Evolutionary conservation across 2,888 invertebrate genomes (phyloP), one percentile per base, ranked within the genome.

Genomic region (Troides oblongomaculatus): DNA sequence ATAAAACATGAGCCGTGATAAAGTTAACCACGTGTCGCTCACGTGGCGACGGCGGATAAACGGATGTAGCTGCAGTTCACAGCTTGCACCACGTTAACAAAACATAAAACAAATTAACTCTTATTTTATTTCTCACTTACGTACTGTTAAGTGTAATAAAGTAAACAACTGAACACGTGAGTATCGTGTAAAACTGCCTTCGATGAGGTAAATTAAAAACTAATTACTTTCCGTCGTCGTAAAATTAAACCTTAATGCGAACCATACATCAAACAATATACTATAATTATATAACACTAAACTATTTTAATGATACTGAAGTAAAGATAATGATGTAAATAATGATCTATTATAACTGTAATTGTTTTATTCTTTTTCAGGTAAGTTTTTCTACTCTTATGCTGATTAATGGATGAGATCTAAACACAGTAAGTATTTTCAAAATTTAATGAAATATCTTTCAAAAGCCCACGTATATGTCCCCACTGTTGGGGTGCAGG

Each of bases 51-150:
- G 74, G 72, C 62, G 39, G 59, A 25, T 58, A 57, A n/a, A 72
- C 81, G 82, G 80, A 79, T 80, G 80, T 81, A 78, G 78, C 75
- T 65, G 76, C 72, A 73, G 75, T 36, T 66, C 62, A 14, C 56
- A 57, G 36, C 56, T 43, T 23, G 57, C 62, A 46, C 25, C 61
- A 65, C 57, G 62, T 64, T 60, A 17, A 60, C 36, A 64, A 65
- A 69, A 69, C 65, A 62, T 61, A 69, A 65, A 62, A 62, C 64
- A 69, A 58, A 57, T 58, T 64, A 50, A 36, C 59, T 63, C 30
- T 68, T 53, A 21, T 60, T 56, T 53, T 63, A 50, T 64, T 64
- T 64, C 59, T 53, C 30, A 50, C 46, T 39, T 64, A 53, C 64
- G n/a, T 23, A 25, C 30, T 58, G 17, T 30, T 64, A 60, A 57